Evolutionary conservation across 2,888 invertebrate species (phyloP).

Genomic region (Drosophila kambysellisi): DNA sequence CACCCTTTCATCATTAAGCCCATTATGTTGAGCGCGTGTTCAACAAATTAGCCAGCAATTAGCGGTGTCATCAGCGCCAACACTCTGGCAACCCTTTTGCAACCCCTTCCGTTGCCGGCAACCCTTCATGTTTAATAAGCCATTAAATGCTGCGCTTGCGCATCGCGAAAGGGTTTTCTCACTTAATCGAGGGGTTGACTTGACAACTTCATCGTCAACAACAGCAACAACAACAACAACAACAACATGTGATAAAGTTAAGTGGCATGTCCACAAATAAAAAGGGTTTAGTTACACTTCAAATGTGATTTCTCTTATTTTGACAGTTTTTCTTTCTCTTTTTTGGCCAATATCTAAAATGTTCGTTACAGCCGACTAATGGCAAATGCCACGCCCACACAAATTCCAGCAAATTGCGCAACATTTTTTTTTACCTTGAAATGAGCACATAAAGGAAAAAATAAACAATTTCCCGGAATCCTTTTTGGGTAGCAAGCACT

Average conservation of each 20-base stretch:
- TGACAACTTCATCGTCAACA: conserved; percentile 53
- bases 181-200: conserved; percentile 43
- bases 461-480: conserved; percentile 59
- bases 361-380: conserved; percentile 22
- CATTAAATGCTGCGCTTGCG: conserved; percentile 63
- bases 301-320: conserved; percentile 37
- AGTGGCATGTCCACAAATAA: conserved; percentile 54
- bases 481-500: conserved; percentile 37
- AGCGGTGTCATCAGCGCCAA: conserved; percentile 72
- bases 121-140: conserved; percentile 63
- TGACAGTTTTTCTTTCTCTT: conserved; percentile 30
- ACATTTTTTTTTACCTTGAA: conserved; percentile 39
- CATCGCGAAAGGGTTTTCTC: conserved; percentile 47
- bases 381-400: conserved; percentile 38
- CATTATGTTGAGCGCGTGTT: conserved; percentile 38
- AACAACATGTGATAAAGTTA: conserved; percentile 37
- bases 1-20: conserved; percentile 37
- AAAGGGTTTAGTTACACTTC: conserved; percentile 54
- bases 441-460: conserved; percentile 45
- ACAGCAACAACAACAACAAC: conserved; percentile 2
- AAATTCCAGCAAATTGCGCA: conserved; percentile 60
- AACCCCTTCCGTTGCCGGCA: conserved; percentile 27
- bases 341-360: conserved; percentile 7
- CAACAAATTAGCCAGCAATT: conserved; percentile 74
- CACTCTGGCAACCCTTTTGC: conserved; percentile 27